Percentiles rank a stretch among this genome's conserved stretches.
phyloP scores from a whole-genome alignment of 2,113 vertebrate genomes.

The Elephas maximus region DNA sequence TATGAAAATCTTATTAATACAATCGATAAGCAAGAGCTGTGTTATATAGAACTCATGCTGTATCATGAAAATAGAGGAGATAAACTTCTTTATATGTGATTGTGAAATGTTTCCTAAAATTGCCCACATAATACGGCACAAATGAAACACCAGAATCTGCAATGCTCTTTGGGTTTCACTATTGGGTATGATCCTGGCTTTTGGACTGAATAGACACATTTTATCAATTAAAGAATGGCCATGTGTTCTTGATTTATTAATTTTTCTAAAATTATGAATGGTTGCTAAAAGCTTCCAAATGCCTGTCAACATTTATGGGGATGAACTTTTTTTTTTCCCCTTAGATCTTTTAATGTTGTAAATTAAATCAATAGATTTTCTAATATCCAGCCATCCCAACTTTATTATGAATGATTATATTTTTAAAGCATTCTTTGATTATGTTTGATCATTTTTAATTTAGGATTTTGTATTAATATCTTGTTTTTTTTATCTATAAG shows the following conservation, averaged over 20 bases:
- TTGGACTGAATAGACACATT: not conserved
- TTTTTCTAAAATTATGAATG: constrained; percentile 65
- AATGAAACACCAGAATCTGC: not conserved
- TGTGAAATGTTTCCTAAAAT: not conserved
- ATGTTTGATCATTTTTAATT: not conserved
- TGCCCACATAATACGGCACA: accelerated
- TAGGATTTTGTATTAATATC: not conserved
- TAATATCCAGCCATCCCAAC: not conserved
- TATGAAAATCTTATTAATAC: not conserved
- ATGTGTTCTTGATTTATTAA: constrained; percentile 68
- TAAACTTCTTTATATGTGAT: accelerated
- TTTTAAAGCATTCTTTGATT: not conserved
- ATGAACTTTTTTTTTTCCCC: not conserved
- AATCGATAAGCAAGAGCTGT: not conserved
- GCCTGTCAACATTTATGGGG: constrained; percentile 23
- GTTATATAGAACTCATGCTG: not conserved
- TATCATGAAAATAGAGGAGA: not conserved
- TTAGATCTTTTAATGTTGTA: constrained; percentile 61
- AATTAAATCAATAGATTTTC: constrained; percentile 43
- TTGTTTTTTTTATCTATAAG: not conserved
- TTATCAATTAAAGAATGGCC: constrained; percentile 34
- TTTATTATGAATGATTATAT: not conserved
- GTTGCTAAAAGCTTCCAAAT: constrained; percentile 67
- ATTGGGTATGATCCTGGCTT: not conserved
- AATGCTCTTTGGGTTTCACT: not conserved